A percentile compares a stretch with the other conserved stretches of the same genome.
These are phyloP conservation scores for Tipula helvola DNA, from an alignment of 2,888 invertebrate genomes.

Conservation along the genomic window DNA sequence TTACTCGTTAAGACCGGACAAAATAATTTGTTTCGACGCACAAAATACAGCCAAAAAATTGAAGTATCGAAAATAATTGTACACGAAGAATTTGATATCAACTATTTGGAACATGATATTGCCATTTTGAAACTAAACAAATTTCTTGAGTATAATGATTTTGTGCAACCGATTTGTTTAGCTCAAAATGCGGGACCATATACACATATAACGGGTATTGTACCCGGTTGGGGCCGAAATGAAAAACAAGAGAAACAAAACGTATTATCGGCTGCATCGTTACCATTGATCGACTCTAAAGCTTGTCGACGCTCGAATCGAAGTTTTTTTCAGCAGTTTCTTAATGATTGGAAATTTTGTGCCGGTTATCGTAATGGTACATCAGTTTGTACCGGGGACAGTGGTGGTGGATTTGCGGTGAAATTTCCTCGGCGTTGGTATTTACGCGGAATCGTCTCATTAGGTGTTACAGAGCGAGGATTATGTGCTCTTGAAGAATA, in stretches of 20 bases:
- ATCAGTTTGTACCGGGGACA: background rate
- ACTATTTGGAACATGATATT: background rate
- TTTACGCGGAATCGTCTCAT: slow-evolving; percentile 6
- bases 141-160: background rate
- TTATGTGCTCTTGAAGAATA: background rate
- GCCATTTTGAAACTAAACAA: background rate
- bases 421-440: background rate
- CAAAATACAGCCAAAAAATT: background rate
- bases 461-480: background rate
- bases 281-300: background rate
- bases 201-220: background rate
- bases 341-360: background rate
- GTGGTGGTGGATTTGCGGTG: slow-evolving; percentile 12
- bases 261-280: background rate
- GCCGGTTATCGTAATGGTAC: background rate
- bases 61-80: background rate
- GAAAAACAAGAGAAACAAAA: background rate
- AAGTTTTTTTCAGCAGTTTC: background rate
- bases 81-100: background rate
- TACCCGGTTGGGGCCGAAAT: background rate
- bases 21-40: background rate
- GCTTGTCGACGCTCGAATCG: background rate
- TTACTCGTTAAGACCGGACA: background rate
- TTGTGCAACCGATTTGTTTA: background rate
- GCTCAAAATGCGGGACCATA: background rate